Evolutionary conservation across 1,140 invertebrate species (phyloP).

Genomic region (Pseudomyrmex pallidus): DNA sequence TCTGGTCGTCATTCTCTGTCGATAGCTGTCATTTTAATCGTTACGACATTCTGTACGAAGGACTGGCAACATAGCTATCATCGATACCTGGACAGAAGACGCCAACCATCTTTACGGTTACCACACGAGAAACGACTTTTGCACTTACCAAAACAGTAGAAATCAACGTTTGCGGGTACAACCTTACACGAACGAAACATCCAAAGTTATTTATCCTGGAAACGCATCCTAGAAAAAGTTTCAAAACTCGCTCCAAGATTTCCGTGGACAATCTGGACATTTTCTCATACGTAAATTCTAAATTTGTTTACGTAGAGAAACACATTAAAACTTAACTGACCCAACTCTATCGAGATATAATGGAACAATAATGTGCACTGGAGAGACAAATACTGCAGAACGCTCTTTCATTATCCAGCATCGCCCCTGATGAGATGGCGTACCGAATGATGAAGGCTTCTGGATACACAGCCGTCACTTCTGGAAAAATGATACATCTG

Average conservation of each 20-base stretch:
- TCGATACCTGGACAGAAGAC: not conserved
- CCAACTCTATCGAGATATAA: constrained; percentile 40
- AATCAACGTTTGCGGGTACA: no score
- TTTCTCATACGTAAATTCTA: constrained; percentile 62
- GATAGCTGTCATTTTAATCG: constrained; percentile 41
- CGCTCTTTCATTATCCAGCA: no score
- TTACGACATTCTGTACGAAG: constrained; percentile 59
- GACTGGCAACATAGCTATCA: constrained; percentile 20
- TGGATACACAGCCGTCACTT: constrained; percentile 52
- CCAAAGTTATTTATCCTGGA: no score
- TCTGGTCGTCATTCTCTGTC: no score
- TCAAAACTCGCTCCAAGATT: no score
- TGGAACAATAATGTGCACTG: constrained; percentile 31
- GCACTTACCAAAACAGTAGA: no score
- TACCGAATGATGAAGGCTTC: not conserved
- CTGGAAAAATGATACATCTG: constrained; percentile 37
- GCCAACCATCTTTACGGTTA: not conserved
- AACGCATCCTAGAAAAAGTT: no score
- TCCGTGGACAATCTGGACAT: constrained; percentile 67
- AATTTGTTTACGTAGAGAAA: constrained; percentile 57
- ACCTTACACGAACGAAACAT: no score
- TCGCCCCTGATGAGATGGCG: not conserved
- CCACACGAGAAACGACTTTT: no score
- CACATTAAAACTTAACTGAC: constrained; percentile 36
- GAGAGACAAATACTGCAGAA: constrained; percentile 52